Percentiles rank a stretch among this genome's conserved stretches.
Evolutionary conservation across 2,888 invertebrate species (phyloP).

Genomic region (Salpingus planirostris): DNA sequence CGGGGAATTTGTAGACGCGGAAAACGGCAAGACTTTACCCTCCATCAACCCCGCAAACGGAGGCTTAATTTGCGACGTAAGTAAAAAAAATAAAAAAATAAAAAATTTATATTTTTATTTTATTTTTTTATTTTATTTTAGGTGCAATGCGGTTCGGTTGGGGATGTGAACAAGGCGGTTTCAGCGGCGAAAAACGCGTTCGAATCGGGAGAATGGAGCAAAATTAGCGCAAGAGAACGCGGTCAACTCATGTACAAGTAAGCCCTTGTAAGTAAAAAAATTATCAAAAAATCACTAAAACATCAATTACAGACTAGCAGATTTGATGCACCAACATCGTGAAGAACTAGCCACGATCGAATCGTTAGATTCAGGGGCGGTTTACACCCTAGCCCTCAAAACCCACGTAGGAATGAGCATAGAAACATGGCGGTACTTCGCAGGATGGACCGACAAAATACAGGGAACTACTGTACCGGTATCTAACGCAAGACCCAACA

Average conservation of each 20-base stretch:
- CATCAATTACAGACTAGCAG: conserved; percentile 60
- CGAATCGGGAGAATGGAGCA: conserved; percentile 85
- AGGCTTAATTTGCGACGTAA: conserved; percentile 61
- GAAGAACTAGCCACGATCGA: conserved; percentile 94
- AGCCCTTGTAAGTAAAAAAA: no score
- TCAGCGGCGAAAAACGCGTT: conserved; percentile 82
- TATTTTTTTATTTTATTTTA: conserved; percentile 19
- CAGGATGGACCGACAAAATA: conserved; percentile 95
- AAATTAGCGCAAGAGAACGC: conserved; percentile 85
- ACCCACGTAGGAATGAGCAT: conserved; percentile 98
- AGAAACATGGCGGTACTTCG: conserved; percentile 93
- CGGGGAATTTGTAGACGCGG: conserved; percentile 79
- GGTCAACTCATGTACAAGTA: conserved; percentile 74
- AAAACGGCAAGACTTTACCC: conserved; percentile 52
- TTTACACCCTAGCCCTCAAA: conserved; percentile 91
- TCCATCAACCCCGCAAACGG: conserved; percentile 83
- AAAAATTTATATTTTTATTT: no score
- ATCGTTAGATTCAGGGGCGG: conserved; percentile 89
- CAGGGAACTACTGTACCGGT: conserved; percentile 89
- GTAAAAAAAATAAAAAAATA: no score
- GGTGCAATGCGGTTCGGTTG: conserved; percentile 58
- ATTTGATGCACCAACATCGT: conserved; percentile 89
- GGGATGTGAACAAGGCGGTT: conserved; percentile 84
- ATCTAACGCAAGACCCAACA: conserved; percentile 83
- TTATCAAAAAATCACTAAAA: no score